phyloP scores from a whole-genome alignment of 2,113 vertebrate species.

The Theristicus caerulescens region DNA sequence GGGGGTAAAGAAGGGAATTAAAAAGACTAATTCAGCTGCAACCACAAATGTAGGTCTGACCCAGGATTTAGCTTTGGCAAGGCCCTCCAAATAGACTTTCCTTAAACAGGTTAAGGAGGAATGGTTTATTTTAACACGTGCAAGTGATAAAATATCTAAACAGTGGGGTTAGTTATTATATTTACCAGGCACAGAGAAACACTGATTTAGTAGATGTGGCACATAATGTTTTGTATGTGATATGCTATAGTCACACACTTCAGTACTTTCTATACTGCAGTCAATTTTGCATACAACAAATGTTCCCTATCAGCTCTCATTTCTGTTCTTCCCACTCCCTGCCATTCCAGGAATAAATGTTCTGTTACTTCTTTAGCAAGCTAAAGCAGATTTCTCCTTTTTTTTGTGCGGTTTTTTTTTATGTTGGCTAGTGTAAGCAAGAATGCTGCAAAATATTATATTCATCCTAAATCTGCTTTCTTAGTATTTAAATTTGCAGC shows the following conservation, averaged over 20 bases:
- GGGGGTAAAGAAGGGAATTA: background rate
- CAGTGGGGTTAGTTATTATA: background rate
- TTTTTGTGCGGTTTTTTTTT: background rate
- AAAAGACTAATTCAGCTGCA: background rate
- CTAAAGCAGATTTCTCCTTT: background rate
- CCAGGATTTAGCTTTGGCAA: background rate
- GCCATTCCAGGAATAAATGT: background rate
- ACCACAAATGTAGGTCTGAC: background rate
- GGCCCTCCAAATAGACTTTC: background rate
- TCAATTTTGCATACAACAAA: background rate
- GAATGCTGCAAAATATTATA: background rate
- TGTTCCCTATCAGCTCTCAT: background rate
- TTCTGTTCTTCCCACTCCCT: background rate
- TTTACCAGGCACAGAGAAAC: background rate
- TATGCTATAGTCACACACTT: background rate
- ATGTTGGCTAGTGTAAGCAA: background rate
- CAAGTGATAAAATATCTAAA: background rate
- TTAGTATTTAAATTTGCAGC: background rate
- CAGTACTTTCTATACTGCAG: background rate
- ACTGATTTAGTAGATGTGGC: background rate
- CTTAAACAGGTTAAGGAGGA: background rate
- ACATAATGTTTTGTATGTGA: background rate
- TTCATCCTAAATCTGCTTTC: background rate
- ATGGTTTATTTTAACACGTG: background rate
- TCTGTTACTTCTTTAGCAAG: background rate